Conservation (phyloP, 2,113 vertebrate species). For the Vidua macroura region DNA sequence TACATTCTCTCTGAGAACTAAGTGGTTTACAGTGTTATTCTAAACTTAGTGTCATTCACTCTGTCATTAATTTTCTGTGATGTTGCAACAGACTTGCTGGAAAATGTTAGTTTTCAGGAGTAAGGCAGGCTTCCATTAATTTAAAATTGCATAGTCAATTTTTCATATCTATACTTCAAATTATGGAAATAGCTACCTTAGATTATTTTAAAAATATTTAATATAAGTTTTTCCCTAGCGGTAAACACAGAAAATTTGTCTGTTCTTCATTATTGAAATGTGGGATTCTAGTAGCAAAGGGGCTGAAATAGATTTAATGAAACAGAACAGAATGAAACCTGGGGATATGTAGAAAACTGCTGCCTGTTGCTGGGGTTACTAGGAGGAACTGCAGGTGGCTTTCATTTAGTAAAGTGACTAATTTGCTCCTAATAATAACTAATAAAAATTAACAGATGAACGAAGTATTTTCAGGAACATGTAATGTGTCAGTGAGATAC, state of each 20-base stretch:
- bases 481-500: not conserved
- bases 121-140: not conserved
- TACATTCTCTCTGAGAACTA: not conserved
- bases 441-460: not conserved
- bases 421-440: not conserved
- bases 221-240: not conserved
- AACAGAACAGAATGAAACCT: not conserved
- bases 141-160: not conserved
- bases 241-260: not conserved
- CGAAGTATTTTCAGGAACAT: not conserved
- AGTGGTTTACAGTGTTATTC: not conserved
- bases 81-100: not conserved
- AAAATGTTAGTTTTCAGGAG: not conserved
- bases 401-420: not conserved
- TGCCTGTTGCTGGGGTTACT: not conserved
- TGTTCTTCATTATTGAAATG: not conserved
- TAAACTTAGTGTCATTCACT: not conserved
- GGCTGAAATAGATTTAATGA: not conserved
- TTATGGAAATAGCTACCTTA: not conserved
- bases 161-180: not conserved
- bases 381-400: not conserved
- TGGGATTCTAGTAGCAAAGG: not conserved
- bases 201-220: not conserved
- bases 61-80: not conserved
- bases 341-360: not conserved